Conservation (phyloP, 2,888 invertebrate genomes). For the Mechanitis mazaeus region DNA sequence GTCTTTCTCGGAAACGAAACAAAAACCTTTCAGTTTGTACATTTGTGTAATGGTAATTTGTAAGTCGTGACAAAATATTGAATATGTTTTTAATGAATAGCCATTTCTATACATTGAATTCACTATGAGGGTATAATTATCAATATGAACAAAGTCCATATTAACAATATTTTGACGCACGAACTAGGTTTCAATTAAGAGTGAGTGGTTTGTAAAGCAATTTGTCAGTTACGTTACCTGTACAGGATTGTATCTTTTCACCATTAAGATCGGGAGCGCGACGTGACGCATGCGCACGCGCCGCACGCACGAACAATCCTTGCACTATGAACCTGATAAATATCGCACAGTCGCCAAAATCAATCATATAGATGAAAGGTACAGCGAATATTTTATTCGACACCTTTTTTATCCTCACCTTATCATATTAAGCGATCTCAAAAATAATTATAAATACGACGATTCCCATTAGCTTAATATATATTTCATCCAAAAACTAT, state of each 20-base stretch:
- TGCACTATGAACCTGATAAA: slow-evolving; percentile 35
- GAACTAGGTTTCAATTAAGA: slow-evolving; percentile 6
- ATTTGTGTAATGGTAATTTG: slow-evolving; percentile 5
- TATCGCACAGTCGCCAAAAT: slow-evolving; percentile 29
- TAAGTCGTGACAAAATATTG: slow-evolving; percentile 1
- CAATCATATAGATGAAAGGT: slow-evolving; percentile 27
- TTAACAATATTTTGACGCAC: slow-evolving; percentile 2
- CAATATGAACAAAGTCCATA: not conserved
- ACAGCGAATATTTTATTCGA: not conserved
- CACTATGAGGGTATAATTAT: not conserved
- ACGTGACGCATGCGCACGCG: slow-evolving; percentile 34
- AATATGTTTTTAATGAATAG: not conserved
- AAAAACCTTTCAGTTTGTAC: not conserved
- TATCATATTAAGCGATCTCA: too few species aligned
- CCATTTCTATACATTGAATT: not conserved
- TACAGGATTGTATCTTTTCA: slow-evolving; percentile 20
- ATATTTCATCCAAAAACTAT: slow-evolving; percentile 21
- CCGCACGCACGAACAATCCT: slow-evolving; percentile 31
- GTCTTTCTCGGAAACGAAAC: not conserved
- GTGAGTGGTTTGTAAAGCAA: slow-evolving; percentile 20
- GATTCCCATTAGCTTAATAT: slow-evolving; percentile 20
- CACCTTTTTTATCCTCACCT: slow-evolving; percentile 17
- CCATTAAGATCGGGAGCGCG: slow-evolving; percentile 24
- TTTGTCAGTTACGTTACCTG: slow-evolving; percentile 23
- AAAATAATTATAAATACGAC: slow-evolving; percentile 10